Percentiles rank a stretch among this genome's conserved stretches.
phyloP scores from a whole-genome alignment of 2,797 vertebrate genomes.

The Brachyalestes nurse region DNA sequence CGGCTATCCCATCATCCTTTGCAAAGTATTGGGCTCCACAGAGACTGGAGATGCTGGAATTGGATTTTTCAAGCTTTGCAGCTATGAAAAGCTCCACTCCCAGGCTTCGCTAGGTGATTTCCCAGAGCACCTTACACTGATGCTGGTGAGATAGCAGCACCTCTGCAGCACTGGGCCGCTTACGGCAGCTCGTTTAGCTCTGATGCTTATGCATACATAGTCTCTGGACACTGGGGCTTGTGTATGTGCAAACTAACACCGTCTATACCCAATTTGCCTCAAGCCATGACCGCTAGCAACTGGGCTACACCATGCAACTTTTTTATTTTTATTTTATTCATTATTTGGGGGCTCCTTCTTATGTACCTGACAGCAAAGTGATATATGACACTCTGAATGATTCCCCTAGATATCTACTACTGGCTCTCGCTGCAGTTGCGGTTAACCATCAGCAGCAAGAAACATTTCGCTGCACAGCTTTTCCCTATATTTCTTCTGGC shows the following conservation, averaged over 20 bases:
- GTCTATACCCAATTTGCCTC: conserved; percentile 5
- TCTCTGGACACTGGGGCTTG: conserved; percentile 26
- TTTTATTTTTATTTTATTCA: neutral
- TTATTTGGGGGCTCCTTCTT: neutral
- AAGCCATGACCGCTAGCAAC: conserved; percentile 7
- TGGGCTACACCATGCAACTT: neutral
- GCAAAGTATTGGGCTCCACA: conserved; percentile 42
- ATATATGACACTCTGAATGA: conserved; percentile 44
- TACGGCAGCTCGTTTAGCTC: conserved; percentile 44
- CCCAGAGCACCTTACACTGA: conserved; percentile 74
- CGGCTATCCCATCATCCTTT: conserved; percentile 48
- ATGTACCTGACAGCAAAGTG: conserved; percentile 36
- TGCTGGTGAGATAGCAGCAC: conserved; percentile 30
- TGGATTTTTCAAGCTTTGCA: conserved; percentile 81
- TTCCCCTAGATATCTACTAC: conserved; percentile 13
- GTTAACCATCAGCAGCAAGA: conserved; percentile 31
- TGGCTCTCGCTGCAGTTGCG: neutral
- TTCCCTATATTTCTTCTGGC: conserved; percentile 6
- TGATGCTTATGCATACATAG: conserved; percentile 24
- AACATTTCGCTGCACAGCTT: conserved; percentile 23
- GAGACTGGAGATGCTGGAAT: conserved; percentile 78
- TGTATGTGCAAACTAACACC: neutral
- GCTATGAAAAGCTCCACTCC: conserved; percentile 84
- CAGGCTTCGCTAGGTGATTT: conserved; percentile 82
- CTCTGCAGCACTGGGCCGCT: conserved; percentile 25